Conservation (phyloP, 2,113 vertebrate species). For the Haemorhous mexicanus region DNA sequence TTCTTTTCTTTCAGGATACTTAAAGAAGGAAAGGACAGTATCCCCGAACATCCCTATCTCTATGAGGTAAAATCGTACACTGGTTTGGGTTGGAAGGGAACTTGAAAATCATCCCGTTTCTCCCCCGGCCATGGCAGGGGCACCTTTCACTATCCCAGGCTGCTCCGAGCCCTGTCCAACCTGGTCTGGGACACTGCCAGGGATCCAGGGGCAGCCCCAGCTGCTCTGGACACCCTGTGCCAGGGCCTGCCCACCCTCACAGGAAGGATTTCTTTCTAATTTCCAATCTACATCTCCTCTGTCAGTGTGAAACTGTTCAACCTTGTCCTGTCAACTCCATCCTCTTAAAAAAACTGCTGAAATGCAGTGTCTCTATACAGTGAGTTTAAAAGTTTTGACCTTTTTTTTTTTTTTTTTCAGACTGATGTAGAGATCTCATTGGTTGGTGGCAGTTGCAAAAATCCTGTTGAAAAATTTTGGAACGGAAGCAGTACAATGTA, state of each 20-base stretch:
- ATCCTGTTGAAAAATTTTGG: constrained; percentile 72
- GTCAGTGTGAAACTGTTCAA: neutral
- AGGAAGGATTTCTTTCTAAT: neutral
- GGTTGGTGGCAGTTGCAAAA: constrained; percentile 48
- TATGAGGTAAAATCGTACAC: constrained; percentile 70
- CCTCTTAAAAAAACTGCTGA: neutral
- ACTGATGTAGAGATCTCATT: constrained; percentile 77
- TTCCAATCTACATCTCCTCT: neutral
- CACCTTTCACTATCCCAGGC: rapidly evolving
- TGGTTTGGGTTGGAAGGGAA: neutral
- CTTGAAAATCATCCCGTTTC: neutral
- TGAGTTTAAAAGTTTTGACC: neutral
- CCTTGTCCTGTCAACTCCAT: neutral
- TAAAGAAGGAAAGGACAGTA: constrained; percentile 53
- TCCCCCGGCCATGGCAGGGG: neutral
- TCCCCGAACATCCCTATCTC: neutral
- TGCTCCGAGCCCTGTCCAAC: neutral
- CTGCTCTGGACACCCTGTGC: neutral
- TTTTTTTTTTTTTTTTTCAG: constrained; percentile 37
- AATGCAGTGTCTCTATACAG: neutral
- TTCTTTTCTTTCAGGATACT: constrained; percentile 69
- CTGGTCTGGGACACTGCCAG: neutral
- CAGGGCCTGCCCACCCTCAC: neutral
- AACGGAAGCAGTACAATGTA: constrained; percentile 68
- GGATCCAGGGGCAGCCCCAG: neutral